Evolutionary conservation across 2,888 invertebrate genomes (phyloP).

Genomic region (Fissipunctia ypsillon): DNA sequence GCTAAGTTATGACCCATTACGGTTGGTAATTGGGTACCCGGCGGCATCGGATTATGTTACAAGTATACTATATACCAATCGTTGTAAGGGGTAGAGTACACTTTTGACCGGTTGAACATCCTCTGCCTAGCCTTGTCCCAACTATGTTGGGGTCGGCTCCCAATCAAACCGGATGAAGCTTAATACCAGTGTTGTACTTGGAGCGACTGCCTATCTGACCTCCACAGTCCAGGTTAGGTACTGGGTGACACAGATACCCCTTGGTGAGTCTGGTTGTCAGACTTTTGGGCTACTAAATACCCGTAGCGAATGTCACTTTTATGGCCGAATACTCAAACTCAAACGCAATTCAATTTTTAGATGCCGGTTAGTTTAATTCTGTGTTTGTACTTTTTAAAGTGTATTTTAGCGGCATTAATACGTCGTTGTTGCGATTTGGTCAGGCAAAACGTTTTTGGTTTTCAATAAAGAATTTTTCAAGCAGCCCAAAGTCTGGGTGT

Average conservation of each 20-base stretch:
- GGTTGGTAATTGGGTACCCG: constrained; percentile 67
- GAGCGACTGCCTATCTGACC: neutral
- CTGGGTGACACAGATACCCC: neutral
- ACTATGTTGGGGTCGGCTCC: neutral
- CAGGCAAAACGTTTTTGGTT: neutral
- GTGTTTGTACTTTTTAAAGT: neutral
- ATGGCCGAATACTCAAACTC: too few species aligned
- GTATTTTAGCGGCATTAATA: neutral
- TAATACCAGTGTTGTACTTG: too few species aligned
- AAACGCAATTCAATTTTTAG: neutral
- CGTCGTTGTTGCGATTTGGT: neutral
- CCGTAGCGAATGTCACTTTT: neutral
- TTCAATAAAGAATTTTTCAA: neutral
- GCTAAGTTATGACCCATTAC: constrained; percentile 78
- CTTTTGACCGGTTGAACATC: neutral
- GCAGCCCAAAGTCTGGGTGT: neutral
- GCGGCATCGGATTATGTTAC: constrained; percentile 70
- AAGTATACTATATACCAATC: constrained; percentile 36
- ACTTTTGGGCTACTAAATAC: neutral
- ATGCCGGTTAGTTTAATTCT: neutral
- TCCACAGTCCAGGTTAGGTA: too few species aligned
- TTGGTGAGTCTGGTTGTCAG: neutral
- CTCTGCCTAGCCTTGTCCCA: neutral
- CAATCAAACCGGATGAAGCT: neutral
- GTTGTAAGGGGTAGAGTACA: constrained; percentile 22